A percentile compares a stretch with the other conserved stretches of the same genome.
Conservation (phyloP, 2,888 invertebrate genomes). For the Cheilosia vulpina region DNA sequence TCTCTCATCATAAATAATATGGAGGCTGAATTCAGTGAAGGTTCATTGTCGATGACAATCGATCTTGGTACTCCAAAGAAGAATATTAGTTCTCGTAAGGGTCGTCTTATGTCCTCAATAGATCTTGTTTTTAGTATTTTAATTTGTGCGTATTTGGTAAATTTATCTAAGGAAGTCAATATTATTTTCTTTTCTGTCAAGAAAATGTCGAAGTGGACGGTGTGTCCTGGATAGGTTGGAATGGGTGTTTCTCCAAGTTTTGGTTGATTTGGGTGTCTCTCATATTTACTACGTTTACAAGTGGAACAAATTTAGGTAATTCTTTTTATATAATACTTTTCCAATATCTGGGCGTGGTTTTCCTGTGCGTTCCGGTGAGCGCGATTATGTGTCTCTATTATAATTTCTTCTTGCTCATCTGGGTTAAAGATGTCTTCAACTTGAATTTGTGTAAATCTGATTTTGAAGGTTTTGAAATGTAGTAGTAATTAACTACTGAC, state of each 20-base stretch:
- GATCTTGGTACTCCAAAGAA: not conserved
- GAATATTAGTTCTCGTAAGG: not conserved
- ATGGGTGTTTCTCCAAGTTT: conserved; percentile 1
- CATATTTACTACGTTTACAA: conserved; percentile 1
- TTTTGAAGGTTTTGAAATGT: not conserved
- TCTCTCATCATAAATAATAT: conserved; percentile 17
- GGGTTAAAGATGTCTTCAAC: not conserved
- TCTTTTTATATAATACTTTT: conserved; percentile 6
- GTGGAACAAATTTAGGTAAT: conserved; percentile 1
- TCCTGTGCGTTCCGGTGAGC: conserved; percentile 1
- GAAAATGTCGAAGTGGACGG: conserved; percentile 19
- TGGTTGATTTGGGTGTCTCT: conserved; percentile 1
- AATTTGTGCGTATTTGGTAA: conserved; percentile 8
- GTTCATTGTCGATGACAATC: not conserved
- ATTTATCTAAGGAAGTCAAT: conserved; percentile 11
- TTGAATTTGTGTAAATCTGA: not conserved
- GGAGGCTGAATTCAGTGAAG: conserved; percentile 13
- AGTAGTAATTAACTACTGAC: too few species aligned
- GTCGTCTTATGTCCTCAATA: not conserved
- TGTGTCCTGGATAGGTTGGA: conserved; percentile 16
- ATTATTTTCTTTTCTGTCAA: not conserved
- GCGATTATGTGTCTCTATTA: not conserved
- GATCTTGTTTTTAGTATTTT: not conserved
- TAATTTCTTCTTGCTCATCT: not conserved
- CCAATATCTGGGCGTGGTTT: not conserved